Evolutionary conservation across 1,140 invertebrate species (phyloP).

Genomic region (Drosophila mayri): DNA sequence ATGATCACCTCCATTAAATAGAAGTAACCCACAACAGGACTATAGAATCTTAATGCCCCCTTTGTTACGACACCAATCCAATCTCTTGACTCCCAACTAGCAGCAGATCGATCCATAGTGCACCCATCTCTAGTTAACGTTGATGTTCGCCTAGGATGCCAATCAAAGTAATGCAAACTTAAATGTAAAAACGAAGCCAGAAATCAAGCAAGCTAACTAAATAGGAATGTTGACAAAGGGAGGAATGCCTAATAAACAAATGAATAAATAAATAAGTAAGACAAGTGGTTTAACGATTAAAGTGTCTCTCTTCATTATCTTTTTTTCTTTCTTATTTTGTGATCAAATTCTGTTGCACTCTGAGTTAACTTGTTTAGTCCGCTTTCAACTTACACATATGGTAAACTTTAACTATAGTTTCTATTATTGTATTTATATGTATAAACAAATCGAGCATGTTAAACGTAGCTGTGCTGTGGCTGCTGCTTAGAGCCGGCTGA

Average conservation of each 20-base stretch:
- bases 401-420: conserved; percentile 76
- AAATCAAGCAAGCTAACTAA: conserved; percentile 41
- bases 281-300: conserved; percentile 37
- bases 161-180: conserved; percentile 48
- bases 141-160: conserved; percentile 73
- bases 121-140: conserved; percentile 61
- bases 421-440: conserved; percentile 79
- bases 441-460: conserved; percentile 75
- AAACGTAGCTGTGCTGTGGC: conserved; percentile 51
- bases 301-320: conserved; percentile 33
- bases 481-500: conserved; percentile 67
- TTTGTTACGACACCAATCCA: conserved; percentile 30
- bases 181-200: conserved; percentile 59
- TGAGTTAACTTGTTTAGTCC: conserved; percentile 66
- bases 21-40: conserved; percentile 27
- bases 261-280: conserved; percentile 31
- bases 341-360: conserved; percentile 61
- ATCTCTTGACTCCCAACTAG: not conserved
- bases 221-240: conserved; percentile 42
- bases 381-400: conserved; percentile 59
- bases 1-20: conserved; percentile 24
- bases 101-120: conserved; percentile 19
- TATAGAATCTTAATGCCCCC: not conserved
- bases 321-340: conserved; percentile 42
- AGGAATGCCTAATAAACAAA: conserved; percentile 63